Conservation (phyloP, 2,113 vertebrate species). For the Bubo blakistoni region DNA sequence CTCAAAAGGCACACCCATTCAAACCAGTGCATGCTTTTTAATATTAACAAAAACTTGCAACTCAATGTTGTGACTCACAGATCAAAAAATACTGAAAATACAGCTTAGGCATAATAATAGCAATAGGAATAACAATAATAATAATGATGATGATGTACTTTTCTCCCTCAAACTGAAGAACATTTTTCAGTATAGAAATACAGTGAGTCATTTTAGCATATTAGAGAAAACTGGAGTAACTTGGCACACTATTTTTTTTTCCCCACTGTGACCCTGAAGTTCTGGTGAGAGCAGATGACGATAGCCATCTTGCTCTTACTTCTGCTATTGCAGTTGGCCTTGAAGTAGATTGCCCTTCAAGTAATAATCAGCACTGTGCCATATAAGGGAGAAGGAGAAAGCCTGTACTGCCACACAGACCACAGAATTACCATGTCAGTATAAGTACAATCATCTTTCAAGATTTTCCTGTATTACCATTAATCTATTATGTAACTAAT, state of each 20-base stretch:
- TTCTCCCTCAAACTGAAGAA: not conserved
- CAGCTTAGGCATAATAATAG: not conserved
- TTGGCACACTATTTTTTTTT: not conserved
- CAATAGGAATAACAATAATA: too few relatives aligned
- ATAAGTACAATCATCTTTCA: not conserved
- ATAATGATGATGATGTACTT: not conserved
- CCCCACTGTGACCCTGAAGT: not conserved
- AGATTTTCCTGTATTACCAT: not conserved
- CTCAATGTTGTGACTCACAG: not conserved
- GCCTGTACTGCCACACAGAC: not conserved
- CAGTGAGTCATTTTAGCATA: not conserved
- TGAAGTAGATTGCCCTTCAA: not conserved
- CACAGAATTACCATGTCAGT: not conserved
- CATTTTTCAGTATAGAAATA: not conserved
- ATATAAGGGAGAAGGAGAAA: not conserved
- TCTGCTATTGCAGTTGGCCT: not conserved
- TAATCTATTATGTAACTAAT: not conserved
- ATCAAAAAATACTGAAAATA: not conserved
- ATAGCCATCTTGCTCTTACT: not conserved
- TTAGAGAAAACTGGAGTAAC: not conserved
- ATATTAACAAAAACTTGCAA: not conserved
- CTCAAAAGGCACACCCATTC: not conserved
- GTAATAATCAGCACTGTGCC: not conserved
- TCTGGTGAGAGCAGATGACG: not conserved
- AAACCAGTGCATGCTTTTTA: not conserved